Evolutionary conservation across 2,888 invertebrate species (phyloP).

Genomic region (Drosophila maculinotata): DNA sequence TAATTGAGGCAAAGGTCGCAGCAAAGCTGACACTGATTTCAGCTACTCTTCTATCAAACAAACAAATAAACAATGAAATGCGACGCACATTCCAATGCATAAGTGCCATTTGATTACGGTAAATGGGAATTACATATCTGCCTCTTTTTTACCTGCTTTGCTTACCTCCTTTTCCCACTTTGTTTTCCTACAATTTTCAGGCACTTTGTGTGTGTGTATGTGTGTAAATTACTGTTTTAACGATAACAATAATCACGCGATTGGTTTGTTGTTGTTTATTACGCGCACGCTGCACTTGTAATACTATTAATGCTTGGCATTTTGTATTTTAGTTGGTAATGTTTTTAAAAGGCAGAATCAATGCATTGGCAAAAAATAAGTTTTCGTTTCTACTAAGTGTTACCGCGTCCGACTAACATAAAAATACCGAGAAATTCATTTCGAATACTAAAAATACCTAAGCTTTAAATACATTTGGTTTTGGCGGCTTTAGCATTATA

Average conservation of each 20-base stretch:
- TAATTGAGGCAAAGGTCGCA: slow-evolving; percentile 79
- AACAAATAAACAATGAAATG: slow-evolving; percentile 24
- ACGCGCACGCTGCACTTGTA: slow-evolving; percentile 40
- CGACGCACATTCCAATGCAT: slow-evolving; percentile 54
- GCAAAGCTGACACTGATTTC: slow-evolving; percentile 37
- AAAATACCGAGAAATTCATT: slow-evolving; percentile 7
- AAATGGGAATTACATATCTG: slow-evolving; percentile 17
- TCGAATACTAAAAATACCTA: slow-evolving; percentile 15
- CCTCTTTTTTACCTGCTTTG: slow-evolving; percentile 47
- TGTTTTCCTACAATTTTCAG: slow-evolving; percentile 40
- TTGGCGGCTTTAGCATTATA: background rate
- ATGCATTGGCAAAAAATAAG: slow-evolving; percentile 57
- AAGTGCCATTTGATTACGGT: slow-evolving; percentile 20
- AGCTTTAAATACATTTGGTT: no score
- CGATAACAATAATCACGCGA: slow-evolving; percentile 14
- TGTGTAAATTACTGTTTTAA: slow-evolving; percentile 6
- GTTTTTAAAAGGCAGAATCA: slow-evolving; percentile 37
- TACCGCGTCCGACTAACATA: slow-evolving; percentile 14
- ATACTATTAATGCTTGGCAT: slow-evolving; percentile 32
- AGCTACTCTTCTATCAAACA: slow-evolving; percentile 20
- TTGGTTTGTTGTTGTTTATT: slow-evolving; percentile 13
- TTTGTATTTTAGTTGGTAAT: slow-evolving; percentile 40
- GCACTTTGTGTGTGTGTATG: slow-evolving; percentile 36
- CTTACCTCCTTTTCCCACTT: slow-evolving; percentile 55
- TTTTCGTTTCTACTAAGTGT: slow-evolving; percentile 45